Conservation (phyloP, 2,113 vertebrate species). For the Tapirus terrestris region DNA sequence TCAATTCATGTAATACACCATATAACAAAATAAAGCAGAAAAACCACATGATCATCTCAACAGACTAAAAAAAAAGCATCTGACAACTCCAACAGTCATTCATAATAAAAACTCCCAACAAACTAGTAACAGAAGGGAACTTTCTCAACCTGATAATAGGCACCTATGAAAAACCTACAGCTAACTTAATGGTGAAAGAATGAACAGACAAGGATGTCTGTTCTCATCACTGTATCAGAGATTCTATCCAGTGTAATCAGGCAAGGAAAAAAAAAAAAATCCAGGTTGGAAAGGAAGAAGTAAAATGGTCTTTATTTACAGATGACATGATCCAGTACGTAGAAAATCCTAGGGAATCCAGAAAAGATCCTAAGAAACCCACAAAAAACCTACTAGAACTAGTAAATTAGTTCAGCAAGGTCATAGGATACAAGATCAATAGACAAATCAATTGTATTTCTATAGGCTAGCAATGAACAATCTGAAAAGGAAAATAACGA, state of each 20-base stretch:
- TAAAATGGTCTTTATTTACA: conserved; percentile 16
- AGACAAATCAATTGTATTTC: neutral
- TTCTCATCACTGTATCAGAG: neutral
- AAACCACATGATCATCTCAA: neutral
- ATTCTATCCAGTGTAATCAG: neutral
- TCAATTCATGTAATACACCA: neutral
- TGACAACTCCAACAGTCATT: neutral
- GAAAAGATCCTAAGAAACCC: neutral
- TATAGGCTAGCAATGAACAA: neutral
- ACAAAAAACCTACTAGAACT: neutral
- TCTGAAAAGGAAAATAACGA: neutral
- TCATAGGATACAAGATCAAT: neutral
- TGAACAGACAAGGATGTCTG: neutral
- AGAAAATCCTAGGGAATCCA: neutral
- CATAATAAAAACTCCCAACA: neutral
- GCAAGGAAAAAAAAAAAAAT: neutral
- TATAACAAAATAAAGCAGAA: conserved; percentile 39
- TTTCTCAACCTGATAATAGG: neutral
- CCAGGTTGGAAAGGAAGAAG: neutral
- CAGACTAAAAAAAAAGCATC: neutral
- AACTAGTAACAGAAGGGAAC: neutral
- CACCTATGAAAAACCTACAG: neutral
- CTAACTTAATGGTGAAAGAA: neutral
- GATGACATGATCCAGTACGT: neutral
- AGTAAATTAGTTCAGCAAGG: neutral